Conservation (phyloP, 2,888 invertebrate genomes). For the Drosophila flavopinicola region DNA sequence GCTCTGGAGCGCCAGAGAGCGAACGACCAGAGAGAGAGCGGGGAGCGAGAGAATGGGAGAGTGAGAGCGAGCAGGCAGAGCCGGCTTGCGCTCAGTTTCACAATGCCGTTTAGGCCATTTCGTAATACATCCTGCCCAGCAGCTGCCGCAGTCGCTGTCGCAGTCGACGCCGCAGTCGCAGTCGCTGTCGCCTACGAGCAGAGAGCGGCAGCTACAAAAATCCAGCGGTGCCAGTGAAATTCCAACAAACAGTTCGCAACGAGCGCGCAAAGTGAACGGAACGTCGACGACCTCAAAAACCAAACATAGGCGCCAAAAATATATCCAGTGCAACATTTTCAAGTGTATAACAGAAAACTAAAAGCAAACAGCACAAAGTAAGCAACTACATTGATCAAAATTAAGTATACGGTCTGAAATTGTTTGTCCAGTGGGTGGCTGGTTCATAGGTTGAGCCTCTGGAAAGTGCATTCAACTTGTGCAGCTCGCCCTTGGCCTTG, state of each 20-base stretch:
- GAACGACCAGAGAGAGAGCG: conserved; percentile 1
- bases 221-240: conserved; percentile 68
- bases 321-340: conserved; percentile 44
- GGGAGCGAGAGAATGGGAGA: conserved; percentile 15
- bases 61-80: conserved; percentile 15
- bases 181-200: conserved; percentile 23
- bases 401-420: conserved; percentile 3
- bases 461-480: conserved; percentile 72
- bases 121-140: conserved; percentile 72
- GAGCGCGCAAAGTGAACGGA: conserved; percentile 74
- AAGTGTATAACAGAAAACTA: conserved; percentile 29
- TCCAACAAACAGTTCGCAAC: conserved; percentile 77
- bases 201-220: conserved; percentile 62
- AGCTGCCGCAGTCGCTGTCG: conserved; percentile 9
- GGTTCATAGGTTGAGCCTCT: conserved; percentile 3
- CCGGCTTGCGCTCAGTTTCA: conserved; percentile 60
- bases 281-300: conserved; percentile 64
- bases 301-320: conserved; percentile 51
- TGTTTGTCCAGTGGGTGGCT: neutral
- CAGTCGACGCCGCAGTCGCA: conserved; percentile 6
- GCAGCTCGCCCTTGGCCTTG: conserved; percentile 70
- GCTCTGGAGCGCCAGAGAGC: conserved; percentile 52
- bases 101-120: conserved; percentile 64
- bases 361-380: conserved; percentile 53
- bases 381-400: conserved; percentile 28